Percentiles rank a stretch among this genome's conserved stretches.
These are phyloP conservation scores for Leptopterna dolabrata DNA, from an alignment of 2,888 invertebrate species.

Conservation along the genomic window DNA sequence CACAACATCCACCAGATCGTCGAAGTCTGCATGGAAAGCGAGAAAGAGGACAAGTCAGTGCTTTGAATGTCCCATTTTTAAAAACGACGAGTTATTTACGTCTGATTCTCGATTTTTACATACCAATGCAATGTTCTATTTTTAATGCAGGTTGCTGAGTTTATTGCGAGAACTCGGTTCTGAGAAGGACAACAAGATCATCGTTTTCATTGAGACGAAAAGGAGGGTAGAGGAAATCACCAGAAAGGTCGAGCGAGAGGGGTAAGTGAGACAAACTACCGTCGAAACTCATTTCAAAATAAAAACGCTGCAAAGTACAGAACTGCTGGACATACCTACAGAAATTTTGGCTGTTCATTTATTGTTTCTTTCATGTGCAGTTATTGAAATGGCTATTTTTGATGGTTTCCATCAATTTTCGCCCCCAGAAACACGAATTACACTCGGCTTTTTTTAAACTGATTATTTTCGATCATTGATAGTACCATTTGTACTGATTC, in stretches of 20 bases:
- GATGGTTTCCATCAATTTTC: too few species aligned
- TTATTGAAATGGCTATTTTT: too few species aligned
- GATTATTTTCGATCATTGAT: too few species aligned
- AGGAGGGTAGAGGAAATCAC: conserved; percentile 77
- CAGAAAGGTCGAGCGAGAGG: conserved; percentile 73
- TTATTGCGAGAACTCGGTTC: conserved; percentile 74
- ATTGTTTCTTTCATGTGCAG: too few species aligned
- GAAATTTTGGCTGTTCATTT: too few species aligned
- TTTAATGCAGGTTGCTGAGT: conserved; percentile 68
- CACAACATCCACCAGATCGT: conserved; percentile 98
- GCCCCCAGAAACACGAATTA: too few species aligned
- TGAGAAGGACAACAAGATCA: conserved; percentile 76
- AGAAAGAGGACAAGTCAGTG: conserved; percentile 76
- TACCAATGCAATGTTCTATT: too few species aligned
- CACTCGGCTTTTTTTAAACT: too few species aligned
- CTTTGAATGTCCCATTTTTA: neutral
- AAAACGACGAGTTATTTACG: neutral
- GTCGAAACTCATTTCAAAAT: neutral
- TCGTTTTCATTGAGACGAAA: conserved; percentile 81
- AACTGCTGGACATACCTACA: too few species aligned
- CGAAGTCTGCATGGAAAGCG: conserved; percentile 88
- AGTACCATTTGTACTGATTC: neutral
- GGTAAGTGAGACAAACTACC: conserved; percentile 67
- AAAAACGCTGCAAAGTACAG: too few species aligned
- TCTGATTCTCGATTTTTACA: too few species aligned